phyloP scores from a whole-genome alignment of 2,113 vertebrate species.

The Phyllopteryx taeniolatus region DNA sequence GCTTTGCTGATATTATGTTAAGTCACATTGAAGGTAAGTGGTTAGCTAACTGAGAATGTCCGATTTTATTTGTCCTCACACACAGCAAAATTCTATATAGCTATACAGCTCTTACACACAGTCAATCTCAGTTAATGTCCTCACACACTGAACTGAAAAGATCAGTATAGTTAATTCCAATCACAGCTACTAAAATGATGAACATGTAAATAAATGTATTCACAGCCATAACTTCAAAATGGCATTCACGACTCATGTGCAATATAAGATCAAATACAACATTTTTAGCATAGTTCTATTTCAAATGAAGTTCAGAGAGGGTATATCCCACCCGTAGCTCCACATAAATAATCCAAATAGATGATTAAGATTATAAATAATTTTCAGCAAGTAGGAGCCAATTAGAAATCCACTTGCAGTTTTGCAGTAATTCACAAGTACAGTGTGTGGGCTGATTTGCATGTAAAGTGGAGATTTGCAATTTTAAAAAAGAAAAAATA shows the following conservation, averaged over 20 bases:
- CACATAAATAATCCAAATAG: not conserved
- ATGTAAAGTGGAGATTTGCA: not conserved
- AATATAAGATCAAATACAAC: not conserved
- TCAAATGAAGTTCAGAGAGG: not conserved
- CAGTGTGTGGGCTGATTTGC: not conserved
- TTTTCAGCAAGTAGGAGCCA: not conserved
- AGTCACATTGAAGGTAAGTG: not conserved
- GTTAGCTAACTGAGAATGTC: not conserved
- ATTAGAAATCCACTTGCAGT: not conserved
- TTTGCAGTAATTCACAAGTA: not conserved
- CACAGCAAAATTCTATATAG: not conserved
- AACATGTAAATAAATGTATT: not conserved
- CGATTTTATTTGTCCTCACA: not conserved
- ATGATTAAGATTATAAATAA: not conserved
- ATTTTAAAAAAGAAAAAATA: not conserved
- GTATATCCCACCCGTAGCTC: not conserved
- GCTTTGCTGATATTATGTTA: too few species aligned
- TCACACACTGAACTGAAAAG: not conserved
- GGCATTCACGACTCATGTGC: not conserved
- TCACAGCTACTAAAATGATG: not conserved
- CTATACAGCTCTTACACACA: not conserved
- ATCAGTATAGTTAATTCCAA: not conserved
- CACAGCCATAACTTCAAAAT: not conserved
- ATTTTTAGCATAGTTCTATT: not conserved
- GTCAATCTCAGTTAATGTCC: not conserved